These are phyloP conservation scores for Chanos chanos DNA, from an alignment of 2,797 vertebrate species.

Conservation along the genomic window DNA sequence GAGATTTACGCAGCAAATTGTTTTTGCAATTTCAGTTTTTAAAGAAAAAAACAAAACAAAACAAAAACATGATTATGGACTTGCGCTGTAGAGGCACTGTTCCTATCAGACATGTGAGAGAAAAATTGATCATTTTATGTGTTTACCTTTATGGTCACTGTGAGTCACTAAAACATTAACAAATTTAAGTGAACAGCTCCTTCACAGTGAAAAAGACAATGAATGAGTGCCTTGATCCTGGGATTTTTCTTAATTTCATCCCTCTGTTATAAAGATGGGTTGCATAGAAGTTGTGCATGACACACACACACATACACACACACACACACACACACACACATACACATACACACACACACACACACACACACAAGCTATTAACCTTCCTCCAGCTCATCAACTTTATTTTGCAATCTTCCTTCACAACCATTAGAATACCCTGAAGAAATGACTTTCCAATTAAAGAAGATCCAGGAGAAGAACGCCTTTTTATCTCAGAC, in stretches of 20 bases:
- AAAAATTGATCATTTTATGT: too few species aligned
- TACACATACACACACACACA: constrained; percentile 47
- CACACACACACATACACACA: constrained; percentile 23
- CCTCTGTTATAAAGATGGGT: constrained; percentile 80
- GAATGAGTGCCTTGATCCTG: constrained; percentile 70
- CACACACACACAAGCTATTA: constrained; percentile 87
- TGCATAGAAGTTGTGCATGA: constrained; percentile 69
- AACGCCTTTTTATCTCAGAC: constrained; percentile 91
- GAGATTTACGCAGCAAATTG: too few species aligned
- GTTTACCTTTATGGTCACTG: too few species aligned
- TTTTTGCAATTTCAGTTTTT: too few species aligned
- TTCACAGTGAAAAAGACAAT: constrained; percentile 55
- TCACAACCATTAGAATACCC: constrained; percentile 99
- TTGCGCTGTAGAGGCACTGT: too few species aligned
- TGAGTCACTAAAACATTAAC: not conserved
- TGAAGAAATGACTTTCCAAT: constrained; percentile 99
- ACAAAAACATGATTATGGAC: too few species aligned
- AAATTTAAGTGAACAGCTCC: not conserved
- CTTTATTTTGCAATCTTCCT: constrained; percentile 99
- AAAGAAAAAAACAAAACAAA: too few species aligned
- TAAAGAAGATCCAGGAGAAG: constrained; percentile 97
- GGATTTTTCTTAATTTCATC: constrained; percentile 81
- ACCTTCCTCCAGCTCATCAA: constrained; percentile 96
- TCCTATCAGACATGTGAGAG: too few species aligned
- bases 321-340: constrained; percentile 54